Evolutionary conservation across 1,140 invertebrate species (phyloP).

Genomic region (Onthophagus taurus): DNA sequence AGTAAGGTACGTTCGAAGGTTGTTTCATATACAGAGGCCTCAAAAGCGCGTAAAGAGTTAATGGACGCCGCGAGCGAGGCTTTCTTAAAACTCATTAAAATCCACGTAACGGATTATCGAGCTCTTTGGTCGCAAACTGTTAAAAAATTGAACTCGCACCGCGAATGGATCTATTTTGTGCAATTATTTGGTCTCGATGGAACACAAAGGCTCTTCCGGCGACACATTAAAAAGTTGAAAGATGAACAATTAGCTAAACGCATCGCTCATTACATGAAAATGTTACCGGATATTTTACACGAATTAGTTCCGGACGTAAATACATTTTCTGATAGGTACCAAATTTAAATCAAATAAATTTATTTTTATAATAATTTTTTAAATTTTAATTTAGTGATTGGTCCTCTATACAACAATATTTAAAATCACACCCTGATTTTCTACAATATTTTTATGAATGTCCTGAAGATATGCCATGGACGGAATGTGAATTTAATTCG

Average conservation of each 20-base stretch:
- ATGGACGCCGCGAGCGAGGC: slow-evolving; percentile 82
- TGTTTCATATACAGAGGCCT: slow-evolving; percentile 78
- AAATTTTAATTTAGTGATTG: slow-evolving; percentile 59
- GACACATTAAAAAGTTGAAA: slow-evolving; percentile 75
- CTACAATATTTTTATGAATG: slow-evolving; percentile 83
- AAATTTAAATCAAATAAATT: too few species aligned
- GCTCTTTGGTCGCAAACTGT: slow-evolving; percentile 77
- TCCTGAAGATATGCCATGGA: slow-evolving; percentile 69
- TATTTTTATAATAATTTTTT: not conserved
- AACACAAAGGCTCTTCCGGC: slow-evolving; percentile 68
- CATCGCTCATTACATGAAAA: slow-evolving; percentile 70
- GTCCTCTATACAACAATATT: slow-evolving; percentile 70
- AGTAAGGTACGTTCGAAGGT: slow-evolving; percentile 52
- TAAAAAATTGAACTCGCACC: slow-evolving; percentile 77
- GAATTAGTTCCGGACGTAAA: slow-evolving; percentile 75
- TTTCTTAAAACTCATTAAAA: slow-evolving; percentile 72
- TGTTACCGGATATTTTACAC: slow-evolving; percentile 69
- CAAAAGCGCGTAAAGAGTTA: slow-evolving; percentile 75
- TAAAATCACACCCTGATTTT: slow-evolving; percentile 82
- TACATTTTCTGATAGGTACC: slow-evolving; percentile 63
- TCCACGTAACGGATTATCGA: slow-evolving; percentile 74
- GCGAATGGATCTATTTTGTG: slow-evolving; percentile 84
- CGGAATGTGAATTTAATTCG: slow-evolving; percentile 61
- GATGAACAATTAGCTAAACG: slow-evolving; percentile 76
- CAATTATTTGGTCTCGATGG: slow-evolving; percentile 78